Conservation (phyloP, 2,888 invertebrate species). For the Diarsia mendica region DNA sequence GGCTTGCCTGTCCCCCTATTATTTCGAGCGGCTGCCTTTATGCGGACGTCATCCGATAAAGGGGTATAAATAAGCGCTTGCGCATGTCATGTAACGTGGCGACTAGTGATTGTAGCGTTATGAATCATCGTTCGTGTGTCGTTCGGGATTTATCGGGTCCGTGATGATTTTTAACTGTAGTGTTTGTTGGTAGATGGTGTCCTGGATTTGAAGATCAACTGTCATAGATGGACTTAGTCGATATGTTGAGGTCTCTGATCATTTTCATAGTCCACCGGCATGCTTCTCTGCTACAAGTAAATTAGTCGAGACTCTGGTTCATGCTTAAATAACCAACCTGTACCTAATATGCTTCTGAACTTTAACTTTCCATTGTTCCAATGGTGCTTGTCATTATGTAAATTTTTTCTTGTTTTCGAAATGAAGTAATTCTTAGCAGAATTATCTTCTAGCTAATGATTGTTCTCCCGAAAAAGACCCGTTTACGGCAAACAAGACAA, state of each 20-base stretch:
- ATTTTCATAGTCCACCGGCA: too few relatives aligned
- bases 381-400: background rate
- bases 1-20: constrained; percentile 82
- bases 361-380: background rate
- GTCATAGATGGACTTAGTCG: background rate
- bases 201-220: constrained; percentile 15
- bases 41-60: constrained; percentile 80
- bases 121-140: constrained; percentile 67
- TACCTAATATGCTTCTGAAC: background rate
- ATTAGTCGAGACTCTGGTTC: too few relatives aligned
- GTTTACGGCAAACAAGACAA: too few relatives aligned
- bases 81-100: constrained; percentile 80
- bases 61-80: constrained; percentile 80
- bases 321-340: background rate
- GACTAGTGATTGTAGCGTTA: constrained; percentile 69
- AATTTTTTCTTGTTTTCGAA: background rate
- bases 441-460: too few relatives aligned
- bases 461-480: too few relatives aligned
- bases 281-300: background rate
- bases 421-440: background rate
- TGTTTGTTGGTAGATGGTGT: constrained; percentile 33
- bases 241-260: background rate
- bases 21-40: constrained; percentile 82
- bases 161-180: constrained; percentile 63
- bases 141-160: constrained; percentile 64